These are phyloP conservation scores for Cervus canadensis DNA, from an alignment of 2,113 vertebrate species.

Conservation along the genomic window DNA sequence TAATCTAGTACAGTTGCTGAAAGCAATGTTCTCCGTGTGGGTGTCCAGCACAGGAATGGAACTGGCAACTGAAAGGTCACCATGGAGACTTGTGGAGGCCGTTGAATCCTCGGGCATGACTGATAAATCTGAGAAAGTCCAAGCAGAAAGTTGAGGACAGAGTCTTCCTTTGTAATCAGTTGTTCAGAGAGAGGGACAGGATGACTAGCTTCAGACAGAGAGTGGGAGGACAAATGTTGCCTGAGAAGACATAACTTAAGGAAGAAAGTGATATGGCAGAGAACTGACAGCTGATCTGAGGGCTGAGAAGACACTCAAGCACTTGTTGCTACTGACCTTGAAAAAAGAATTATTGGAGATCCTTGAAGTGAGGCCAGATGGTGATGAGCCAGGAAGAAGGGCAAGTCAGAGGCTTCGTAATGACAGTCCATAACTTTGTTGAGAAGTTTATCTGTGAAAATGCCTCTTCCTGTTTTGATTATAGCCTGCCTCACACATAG, in stretches of 20 bases:
- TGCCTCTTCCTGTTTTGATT: slow-evolving; percentile 29
- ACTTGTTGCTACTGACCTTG: not conserved
- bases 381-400: not conserved
- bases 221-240: not conserved
- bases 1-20: not conserved
- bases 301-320: not conserved
- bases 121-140: not conserved
- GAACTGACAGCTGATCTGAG: not conserved
- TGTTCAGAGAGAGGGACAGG: not conserved
- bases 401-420: not conserved
- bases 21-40: not conserved
- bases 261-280: not conserved
- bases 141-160: not conserved
- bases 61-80: not conserved
- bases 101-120: not conserved
- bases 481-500: not conserved
- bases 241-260: not conserved
- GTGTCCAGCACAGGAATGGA: not conserved
- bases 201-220: not conserved
- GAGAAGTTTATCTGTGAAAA: not conserved
- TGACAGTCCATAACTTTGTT: not conserved
- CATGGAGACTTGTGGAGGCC: not conserved
- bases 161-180: not conserved
- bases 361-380: not conserved
- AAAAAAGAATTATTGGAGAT: not conserved